Base-by-base conservation (phyloP, 2,113 vertebrate species). In the Athene noctua region DNA sequence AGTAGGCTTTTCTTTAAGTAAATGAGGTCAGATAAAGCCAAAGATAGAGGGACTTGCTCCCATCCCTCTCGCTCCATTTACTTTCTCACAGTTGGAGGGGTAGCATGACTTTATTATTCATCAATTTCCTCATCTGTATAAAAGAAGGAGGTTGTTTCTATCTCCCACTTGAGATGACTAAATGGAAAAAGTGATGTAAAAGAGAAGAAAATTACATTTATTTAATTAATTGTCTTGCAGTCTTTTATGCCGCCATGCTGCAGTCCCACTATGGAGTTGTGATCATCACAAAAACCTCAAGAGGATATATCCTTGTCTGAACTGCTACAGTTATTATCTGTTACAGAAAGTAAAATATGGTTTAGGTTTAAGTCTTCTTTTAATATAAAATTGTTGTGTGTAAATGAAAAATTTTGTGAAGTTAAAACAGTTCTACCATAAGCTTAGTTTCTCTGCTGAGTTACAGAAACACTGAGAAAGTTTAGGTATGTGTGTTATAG, bases 251-350 rank as follows among this genome's bases (percentile, higher is more conserved):
- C n/a, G 3, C 55, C 85, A 77, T 70, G 90, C 58, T 70, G 71
- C 85, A 88, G 85, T 88, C 63, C 90, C 34, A 62, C 74, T 86
- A 10, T 90, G 93, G 81, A 96, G 58, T 46, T 96, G 66, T 34
- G 85, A 94, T 88, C 81, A 80, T 67, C 62, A 80, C 66, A 92
- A 90, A 95, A 92, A 54, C 74, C n/a, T 92, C 93, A 83, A 92
- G 88, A 92, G 68, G 86, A 95, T 86, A 96, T 95, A 96, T 95
- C 96, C 94, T 97, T 96, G 85, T 90, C 67, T 97, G 81, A 90
- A 58, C 82, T 85, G 36, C 66, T 82, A 66, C 81, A 85, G 17
- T 88, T 93, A 66, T 58, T 96, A 17, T 94, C 73, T 95, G 40
- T 96, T 90, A 91, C 46, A 90, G 62, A 94, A 78, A 94, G 75